Conservation (phyloP, 1,140 invertebrate genomes). For the Lepidotrigona ventralis region DNA sequence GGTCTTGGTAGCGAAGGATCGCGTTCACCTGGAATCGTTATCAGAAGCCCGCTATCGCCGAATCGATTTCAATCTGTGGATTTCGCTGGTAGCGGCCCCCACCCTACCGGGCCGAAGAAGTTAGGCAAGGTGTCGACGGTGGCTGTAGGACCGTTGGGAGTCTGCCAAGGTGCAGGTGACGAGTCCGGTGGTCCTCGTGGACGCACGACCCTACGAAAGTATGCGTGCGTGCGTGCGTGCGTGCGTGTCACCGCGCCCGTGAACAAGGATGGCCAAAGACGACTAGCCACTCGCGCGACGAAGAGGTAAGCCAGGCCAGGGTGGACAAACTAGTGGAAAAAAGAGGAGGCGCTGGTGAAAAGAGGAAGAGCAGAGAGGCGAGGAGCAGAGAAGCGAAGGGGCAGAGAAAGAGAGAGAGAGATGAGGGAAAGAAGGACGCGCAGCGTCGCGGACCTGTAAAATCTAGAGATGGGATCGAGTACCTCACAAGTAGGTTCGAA, state of each 20-base stretch:
- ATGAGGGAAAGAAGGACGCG: neutral
- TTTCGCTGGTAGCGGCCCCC: slow-evolving; percentile 15
- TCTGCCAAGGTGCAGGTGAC: slow-evolving; percentile 71
- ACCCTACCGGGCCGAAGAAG: slow-evolving; percentile 27
- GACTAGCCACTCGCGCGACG: neutral
- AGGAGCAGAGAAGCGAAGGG: slow-evolving; percentile 1
- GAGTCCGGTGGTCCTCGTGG: slow-evolving; percentile 74
- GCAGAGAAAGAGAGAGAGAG: neutral
- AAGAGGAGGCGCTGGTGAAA: slow-evolving; percentile 7
- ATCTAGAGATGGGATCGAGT: no score
- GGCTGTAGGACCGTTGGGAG: slow-evolving; percentile 64
- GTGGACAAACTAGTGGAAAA: slow-evolving; percentile 33
- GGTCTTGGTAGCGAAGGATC: neutral
- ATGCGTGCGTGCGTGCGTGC: slow-evolving; percentile 50
- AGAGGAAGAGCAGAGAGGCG: slow-evolving; percentile 11
- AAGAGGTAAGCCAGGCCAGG: slow-evolving; percentile 18
- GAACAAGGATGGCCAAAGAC: slow-evolving; percentile 35
- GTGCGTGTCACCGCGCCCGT: slow-evolving; percentile 50
- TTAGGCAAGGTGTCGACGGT: slow-evolving; percentile 73
- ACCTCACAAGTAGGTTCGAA: no score
- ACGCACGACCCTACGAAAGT: slow-evolving; percentile 46
- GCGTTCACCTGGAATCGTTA: neutral
- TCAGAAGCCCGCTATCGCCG: slow-evolving; percentile 23
- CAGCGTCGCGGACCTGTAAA: slow-evolving; percentile 59
- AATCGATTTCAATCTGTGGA: slow-evolving; percentile 31